Base-by-base conservation (phyloP, 1,140 invertebrate species). In the Nasonia giraulti region DNA sequence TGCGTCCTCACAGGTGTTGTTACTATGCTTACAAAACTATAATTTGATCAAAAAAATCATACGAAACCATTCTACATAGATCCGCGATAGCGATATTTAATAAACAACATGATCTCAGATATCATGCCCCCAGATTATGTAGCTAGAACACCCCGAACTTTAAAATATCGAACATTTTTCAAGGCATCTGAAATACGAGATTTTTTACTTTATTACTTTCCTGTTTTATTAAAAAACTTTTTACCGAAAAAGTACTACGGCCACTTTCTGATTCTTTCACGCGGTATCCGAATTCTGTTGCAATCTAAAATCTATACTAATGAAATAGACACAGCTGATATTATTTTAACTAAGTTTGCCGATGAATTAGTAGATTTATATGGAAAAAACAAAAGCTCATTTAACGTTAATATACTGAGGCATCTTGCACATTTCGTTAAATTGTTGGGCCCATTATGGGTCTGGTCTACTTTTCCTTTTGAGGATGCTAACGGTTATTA, bases 391-490 rank as follows among this genome's bases (percentile, higher is more conserved):
- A 85, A 82, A 80, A 82, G 75, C 37, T 74, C 75, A 17, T 87
- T 33, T n/a, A n/a, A n/a, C n/a, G n/a, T n/a, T n/a, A 83, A 87
- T 69, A 75, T 82, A 55, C 40, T 86, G 20, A 76, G 17, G 8
- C 85, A 87, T 76, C n/a, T 84, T 6, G 68, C 80, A 27, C 12
- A 47, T 6, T 79, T 27, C 14, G 80, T 87, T 27, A 62, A n/a
- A 75, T 2, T 17, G 50, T 87, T 83, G 86, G 80, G 86, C 4
- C 86, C 86, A 20, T 40, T 84, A 8, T 75, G 75, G 50, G 62
- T 27, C 11, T 85, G 77, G 83, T 83, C 86, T 23, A 27, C 81
- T n/a, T 87, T 85, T 75, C 11, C 76, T 17, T 87, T 87, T 71
- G 81, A 87, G 76, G 76, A 85, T 74, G 50, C 27, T 20, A 87